Conservation (phyloP, 23 tunicate genomes). For the Oikopleura dioica region DNA sequence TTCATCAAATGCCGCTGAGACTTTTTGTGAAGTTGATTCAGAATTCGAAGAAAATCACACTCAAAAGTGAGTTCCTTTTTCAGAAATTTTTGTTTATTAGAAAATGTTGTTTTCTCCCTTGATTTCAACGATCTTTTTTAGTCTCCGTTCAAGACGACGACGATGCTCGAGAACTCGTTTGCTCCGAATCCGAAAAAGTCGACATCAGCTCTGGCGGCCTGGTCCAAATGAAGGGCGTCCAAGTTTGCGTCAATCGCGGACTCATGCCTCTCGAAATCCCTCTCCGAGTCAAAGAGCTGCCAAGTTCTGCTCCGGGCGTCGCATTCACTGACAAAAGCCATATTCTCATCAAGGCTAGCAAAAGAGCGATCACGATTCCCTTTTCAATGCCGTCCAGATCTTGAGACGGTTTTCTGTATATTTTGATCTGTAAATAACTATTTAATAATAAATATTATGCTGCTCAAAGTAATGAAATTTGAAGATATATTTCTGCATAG, state of each 20-base stretch:
- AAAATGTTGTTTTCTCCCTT: neutral
- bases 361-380: neutral
- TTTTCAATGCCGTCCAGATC: neutral
- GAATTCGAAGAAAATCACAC: neutral
- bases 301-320: neutral
- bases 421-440: no score
- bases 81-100: neutral
- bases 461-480: no score
- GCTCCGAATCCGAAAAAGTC: neutral
- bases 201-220: neutral
- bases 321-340: neutral
- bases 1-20: constrained; percentile 9
- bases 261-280: neutral
- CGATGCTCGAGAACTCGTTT: neutral
- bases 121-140: neutral
- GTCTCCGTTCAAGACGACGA: constrained; percentile 1
- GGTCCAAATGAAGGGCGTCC: neutral
- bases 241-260: neutral
- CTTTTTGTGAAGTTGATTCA: neutral
- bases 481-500: no score
- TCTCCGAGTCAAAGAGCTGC: neutral
- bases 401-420: neutral
- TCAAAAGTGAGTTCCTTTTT: neutral
- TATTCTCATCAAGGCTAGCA: neutral
- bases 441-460: no score